Conservation (phyloP, 2,797 vertebrate species). For the Scolopax rusticola region DNA sequence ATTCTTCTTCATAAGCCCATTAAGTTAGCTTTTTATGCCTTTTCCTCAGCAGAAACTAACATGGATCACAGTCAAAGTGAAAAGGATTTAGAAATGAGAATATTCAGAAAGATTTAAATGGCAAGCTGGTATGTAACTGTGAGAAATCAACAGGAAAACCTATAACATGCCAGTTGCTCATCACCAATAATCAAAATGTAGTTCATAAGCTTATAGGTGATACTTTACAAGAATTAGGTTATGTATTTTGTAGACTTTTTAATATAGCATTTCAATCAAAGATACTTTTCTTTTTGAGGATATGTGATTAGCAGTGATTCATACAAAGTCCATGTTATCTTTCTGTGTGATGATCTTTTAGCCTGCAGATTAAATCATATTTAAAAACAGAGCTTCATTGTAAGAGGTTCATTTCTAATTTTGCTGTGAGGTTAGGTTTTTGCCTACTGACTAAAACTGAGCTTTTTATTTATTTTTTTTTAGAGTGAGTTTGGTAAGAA, state of each 20-base stretch:
- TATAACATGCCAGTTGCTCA: not conserved
- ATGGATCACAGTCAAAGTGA: not conserved
- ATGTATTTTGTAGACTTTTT: not conserved
- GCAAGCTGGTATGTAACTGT: not conserved
- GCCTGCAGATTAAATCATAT: not conserved
- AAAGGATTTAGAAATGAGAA: slow-evolving; percentile 3
- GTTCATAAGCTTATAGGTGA: not conserved
- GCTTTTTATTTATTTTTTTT: not conserved
- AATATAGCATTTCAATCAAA: not conserved
- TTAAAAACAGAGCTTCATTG: not conserved
- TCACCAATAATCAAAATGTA: not conserved
- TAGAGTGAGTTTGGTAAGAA: not conserved
- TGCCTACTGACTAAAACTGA: not conserved
- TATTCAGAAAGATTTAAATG: not conserved
- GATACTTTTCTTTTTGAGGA: not conserved
- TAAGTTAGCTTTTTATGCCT: slow-evolving; percentile 15
- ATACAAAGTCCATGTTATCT: not conserved
- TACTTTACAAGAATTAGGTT: not conserved
- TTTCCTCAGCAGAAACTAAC: not conserved
- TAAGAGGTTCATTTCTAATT: not conserved
- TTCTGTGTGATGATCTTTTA: not conserved
- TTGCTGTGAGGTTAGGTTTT: not conserved
- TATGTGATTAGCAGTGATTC: not conserved
- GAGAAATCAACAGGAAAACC: not conserved
- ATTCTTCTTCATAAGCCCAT: slow-evolving; percentile 30